Percentiles rank a stretch among this genome's conserved stretches.
phyloP scores from a whole-genome alignment of 2,797 vertebrate genomes.

The Phrynocephalus forsythii region DNA sequence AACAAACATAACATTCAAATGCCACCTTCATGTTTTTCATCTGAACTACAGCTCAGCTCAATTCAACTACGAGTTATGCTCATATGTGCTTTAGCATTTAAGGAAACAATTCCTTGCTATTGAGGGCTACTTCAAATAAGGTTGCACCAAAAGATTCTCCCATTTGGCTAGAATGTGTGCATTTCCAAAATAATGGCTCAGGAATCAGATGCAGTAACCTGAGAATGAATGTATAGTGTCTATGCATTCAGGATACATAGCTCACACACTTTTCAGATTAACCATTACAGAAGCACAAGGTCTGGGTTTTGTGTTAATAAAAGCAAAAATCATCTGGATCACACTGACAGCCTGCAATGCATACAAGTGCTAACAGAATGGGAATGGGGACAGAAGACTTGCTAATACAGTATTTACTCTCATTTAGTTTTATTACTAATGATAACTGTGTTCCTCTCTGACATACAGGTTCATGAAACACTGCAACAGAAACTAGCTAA shows the following conservation, averaged over 20 bases:
- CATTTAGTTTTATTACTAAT: not conserved
- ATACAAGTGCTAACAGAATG: slow-evolving; percentile 11
- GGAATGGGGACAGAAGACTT: not conserved
- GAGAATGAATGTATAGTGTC: slow-evolving; percentile 19
- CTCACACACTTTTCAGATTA: slow-evolving; percentile 7
- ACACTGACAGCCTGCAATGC: slow-evolving; percentile 16
- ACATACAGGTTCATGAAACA: slow-evolving; percentile 2
- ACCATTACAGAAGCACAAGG: slow-evolving; percentile 5
- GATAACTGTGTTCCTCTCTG: not conserved
- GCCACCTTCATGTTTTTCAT: not conserved
- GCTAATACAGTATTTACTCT: not conserved
- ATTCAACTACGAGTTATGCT: not conserved
- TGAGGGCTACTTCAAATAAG: not conserved
- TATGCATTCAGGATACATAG: not conserved
- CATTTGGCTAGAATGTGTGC: not conserved
- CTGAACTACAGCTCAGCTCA: not conserved
- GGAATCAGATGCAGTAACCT: slow-evolving; percentile 6
- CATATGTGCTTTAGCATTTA: not conserved
- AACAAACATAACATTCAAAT: not conserved
- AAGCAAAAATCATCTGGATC: slow-evolving; percentile 17
- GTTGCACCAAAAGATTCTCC: not conserved
- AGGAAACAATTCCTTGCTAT: slow-evolving; percentile 14
- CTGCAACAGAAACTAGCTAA: slow-evolving; percentile 23
- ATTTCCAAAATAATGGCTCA: slow-evolving; percentile 33
- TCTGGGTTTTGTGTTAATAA: slow-evolving; percentile 26